Evolutionary conservation across 2,888 invertebrate genomes (phyloP).

Genomic region (Parascotia fuliginaria): DNA sequence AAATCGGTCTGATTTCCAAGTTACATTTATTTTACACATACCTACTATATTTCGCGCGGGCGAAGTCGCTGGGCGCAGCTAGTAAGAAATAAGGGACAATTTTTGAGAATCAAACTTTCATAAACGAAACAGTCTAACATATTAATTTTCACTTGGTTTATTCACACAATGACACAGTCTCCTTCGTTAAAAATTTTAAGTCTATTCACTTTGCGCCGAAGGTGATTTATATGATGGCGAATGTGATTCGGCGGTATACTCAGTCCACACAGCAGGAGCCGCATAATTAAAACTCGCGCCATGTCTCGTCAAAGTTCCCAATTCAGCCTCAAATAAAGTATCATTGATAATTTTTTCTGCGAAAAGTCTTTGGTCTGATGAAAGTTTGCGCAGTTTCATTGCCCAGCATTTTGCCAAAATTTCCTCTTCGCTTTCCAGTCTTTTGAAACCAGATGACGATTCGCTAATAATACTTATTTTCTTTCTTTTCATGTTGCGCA

Average conservation of each 20-base stretch:
- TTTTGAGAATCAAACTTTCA: no score
- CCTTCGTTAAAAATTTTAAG: no score
- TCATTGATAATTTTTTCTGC: constrained; percentile 20
- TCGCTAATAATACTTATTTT: constrained; percentile 1
- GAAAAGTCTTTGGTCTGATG: constrained; percentile 11
- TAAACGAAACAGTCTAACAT: no score
- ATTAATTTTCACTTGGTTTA: no score
- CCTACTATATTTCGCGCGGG: no score
- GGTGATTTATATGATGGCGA: not conserved
- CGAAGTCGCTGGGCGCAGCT: no score
- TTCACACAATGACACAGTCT: no score
- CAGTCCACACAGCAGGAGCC: not conserved
- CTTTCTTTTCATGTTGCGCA: constrained; percentile 1
- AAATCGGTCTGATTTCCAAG: no score
- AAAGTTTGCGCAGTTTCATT: constrained; percentile 9
- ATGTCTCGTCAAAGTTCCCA: constrained; percentile 4
- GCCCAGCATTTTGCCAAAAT: constrained; percentile 12
- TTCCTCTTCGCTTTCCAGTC: constrained; percentile 2
- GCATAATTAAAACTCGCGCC: constrained; percentile 1
- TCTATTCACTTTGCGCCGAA: no score
- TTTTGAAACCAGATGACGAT: not conserved
- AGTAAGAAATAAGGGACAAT: no score
- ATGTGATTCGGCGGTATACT: not conserved
- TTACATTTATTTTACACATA: no score
- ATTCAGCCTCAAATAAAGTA: constrained; percentile 10